Conservation (phyloP, 2,113 vertebrate genomes). For the Alethe diademata region DNA sequence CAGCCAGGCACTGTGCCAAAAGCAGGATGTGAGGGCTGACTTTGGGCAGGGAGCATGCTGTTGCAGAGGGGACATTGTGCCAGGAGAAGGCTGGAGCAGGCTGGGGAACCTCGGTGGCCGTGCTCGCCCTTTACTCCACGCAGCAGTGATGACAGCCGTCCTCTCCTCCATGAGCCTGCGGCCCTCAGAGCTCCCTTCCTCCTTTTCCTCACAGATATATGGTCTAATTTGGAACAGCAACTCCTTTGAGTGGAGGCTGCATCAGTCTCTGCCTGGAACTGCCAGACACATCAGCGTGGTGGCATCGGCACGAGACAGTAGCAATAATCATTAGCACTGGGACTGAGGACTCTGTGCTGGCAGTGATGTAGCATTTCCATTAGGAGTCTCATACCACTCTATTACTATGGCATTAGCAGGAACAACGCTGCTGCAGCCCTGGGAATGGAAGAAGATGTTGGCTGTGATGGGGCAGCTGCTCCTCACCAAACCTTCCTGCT, state of each 20-base stretch:
- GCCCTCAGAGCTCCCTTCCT: not conserved
- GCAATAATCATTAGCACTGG: not conserved
- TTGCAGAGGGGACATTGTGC: not conserved
- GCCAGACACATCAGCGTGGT: not conserved
- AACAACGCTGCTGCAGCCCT: not conserved
- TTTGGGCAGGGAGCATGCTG: not conserved
- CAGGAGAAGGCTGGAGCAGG: not conserved
- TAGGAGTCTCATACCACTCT: not conserved
- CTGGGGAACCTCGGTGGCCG: fast-evolving
- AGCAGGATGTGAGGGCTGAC: not conserved
- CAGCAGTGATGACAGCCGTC: not conserved
- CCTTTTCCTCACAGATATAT: not conserved
- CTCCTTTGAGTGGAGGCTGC: not conserved
- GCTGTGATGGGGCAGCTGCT: not conserved
- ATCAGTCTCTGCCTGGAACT: conserved; percentile 5
- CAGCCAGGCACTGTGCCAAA: not conserved
- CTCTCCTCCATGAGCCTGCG: fast-evolving
- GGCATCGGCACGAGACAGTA: not conserved
- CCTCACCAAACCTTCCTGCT: not conserved
- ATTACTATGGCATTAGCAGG: not conserved
- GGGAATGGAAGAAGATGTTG: not conserved
- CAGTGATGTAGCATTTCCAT: conserved; percentile 46
- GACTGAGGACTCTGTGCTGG: not conserved
- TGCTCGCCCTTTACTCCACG: fast-evolving
- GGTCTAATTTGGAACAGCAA: not conserved